These are phyloP conservation scores for Anabacerthia variegaticeps DNA, from an alignment of 2,797 vertebrate genomes.

Conservation along the genomic window DNA sequence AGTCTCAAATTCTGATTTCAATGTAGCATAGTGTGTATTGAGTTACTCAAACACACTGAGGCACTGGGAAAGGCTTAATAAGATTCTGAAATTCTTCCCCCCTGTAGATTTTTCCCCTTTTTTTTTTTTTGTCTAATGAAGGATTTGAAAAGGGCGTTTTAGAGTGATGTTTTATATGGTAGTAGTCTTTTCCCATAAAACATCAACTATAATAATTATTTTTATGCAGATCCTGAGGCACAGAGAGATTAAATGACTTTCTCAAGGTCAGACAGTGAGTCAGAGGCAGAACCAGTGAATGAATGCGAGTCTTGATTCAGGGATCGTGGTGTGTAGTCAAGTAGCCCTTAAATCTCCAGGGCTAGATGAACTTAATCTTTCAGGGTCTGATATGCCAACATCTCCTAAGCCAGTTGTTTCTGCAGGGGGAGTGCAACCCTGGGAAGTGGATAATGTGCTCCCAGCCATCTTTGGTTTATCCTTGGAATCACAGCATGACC, in stretches of 20 bases:
- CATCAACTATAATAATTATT: slow-evolving; percentile 28
- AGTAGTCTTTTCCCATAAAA: slow-evolving; percentile 23
- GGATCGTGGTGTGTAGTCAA: neutral
- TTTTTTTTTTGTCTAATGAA: neutral
- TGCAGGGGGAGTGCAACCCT: neutral
- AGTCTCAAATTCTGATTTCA: neutral
- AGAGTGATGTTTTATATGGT: neutral
- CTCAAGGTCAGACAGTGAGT: slow-evolving; percentile 41
- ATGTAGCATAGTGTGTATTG: neutral
- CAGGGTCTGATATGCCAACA: neutral
- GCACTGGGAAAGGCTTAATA: neutral
- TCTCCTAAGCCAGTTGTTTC: neutral
- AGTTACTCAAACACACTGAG: neutral
- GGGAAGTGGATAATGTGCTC: neutral
- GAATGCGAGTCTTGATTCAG: neutral
- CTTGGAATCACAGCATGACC: neutral
- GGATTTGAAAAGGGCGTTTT: slow-evolving; percentile 41
- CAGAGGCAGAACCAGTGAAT: neutral
- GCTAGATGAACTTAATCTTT: neutral
- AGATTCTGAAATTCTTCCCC: slow-evolving; percentile 8
- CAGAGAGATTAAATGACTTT: slow-evolving; percentile 42
- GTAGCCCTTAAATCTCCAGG: neutral
- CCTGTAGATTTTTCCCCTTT: neutral
- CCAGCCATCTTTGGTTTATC: neutral
- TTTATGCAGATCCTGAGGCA: slow-evolving; percentile 46